Base-by-base conservation (phyloP, 1,140 invertebrate genomes). In the Monochamus saltuarius region DNA sequence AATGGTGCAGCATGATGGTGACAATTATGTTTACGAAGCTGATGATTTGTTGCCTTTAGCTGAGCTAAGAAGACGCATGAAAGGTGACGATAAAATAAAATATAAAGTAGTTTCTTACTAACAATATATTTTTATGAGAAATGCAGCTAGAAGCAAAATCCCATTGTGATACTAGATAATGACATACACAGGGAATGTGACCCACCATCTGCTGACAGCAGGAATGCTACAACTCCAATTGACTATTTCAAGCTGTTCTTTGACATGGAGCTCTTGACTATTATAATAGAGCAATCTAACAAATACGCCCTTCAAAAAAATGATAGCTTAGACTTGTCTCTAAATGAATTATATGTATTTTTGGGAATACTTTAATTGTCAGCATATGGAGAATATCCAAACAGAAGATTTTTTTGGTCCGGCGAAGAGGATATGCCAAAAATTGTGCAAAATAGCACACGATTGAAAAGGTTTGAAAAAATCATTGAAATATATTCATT, bases 341-440 rank as follows among this genome's bases (percentile, higher is more conserved):
- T n/a, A 42, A 54, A 65, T 39, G 67, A 69, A 37, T 35, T 69
- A 46, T 59, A 58, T 36, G 63, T 65, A 13, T 13, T 69, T 46
- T 59, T 67, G 19, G 63, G 67, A 9, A 63, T 45, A n/a, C 37
- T 69, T 16, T 47, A 65, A 39, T 35, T 69, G 14, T 64, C 62
- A 22, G 65, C 62, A 8, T 69, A 65, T 59, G 54, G 50, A 8
- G 65, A 69, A 36, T 67, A 47, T 37, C 52, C 67, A 40, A 66
- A 66, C 38, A 64, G 61, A 50, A 39, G 57, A 39, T 53, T 66
- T 38, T 66, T 46, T 47, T 68, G 64, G 61, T 37, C 29, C 22
- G 54, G 7, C n/a, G 40, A 47, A 14, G 22, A 52, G 42, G 64
- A 66, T 60, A 61, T 66, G 8, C 64, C 66, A 19, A 61, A 46